Percentiles rank a stretch among this genome's conserved stretches.
Evolutionary conservation across 1,140 invertebrate species (phyloP).

Genomic region (Camponotus pennsylvanicus): DNA sequence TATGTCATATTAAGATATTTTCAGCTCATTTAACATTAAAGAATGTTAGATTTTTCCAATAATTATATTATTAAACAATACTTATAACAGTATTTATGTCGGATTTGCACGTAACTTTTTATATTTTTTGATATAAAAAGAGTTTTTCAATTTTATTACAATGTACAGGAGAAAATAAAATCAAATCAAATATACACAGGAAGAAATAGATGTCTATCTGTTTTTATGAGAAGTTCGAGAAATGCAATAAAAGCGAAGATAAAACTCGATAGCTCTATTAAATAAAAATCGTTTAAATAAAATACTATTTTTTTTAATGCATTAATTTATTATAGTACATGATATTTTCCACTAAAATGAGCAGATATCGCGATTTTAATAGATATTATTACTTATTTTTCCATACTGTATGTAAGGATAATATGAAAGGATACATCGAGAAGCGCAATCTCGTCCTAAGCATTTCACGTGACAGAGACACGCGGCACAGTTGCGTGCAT

Average conservation of each 20-base stretch:
- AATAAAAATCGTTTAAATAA: neutral
- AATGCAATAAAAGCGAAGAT: neutral
- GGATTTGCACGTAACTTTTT: neutral
- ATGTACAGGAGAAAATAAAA: neutral
- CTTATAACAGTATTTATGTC: neutral
- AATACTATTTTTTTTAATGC: neutral
- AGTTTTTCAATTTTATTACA: neutral
- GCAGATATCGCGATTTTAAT: neutral
- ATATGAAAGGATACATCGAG: slow-evolving; percentile 4
- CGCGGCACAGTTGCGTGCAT: neutral
- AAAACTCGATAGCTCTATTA: neutral
- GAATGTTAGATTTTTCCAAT: neutral
- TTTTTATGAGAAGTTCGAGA: neutral
- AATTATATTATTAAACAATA: neutral
- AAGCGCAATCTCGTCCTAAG: neutral
- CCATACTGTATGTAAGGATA: neutral
- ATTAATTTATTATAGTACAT: slow-evolving; percentile 14
- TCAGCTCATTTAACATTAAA: neutral
- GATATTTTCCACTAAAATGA: neutral
- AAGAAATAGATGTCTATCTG: neutral
- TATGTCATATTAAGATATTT: neutral
- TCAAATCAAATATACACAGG: neutral
- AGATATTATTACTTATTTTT: neutral
- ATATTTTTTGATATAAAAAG: neutral
- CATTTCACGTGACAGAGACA: slow-evolving; percentile 22